phyloP scores from a whole-genome alignment of 2,113 vertebrate species.

The Mustelus asterias region DNA sequence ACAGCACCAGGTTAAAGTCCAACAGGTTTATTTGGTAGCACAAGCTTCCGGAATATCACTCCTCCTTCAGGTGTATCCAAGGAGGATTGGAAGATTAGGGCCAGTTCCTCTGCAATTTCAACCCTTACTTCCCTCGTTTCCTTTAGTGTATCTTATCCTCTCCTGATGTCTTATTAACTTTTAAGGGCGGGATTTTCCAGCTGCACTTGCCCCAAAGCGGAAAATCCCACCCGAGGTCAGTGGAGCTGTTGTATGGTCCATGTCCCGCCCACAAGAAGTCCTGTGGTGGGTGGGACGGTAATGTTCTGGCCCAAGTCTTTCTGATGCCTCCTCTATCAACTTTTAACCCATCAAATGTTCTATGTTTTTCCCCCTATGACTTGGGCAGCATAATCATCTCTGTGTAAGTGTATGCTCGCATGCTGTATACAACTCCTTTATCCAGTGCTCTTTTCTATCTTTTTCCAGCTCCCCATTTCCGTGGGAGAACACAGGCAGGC shows the following conservation, averaged over 20 bases:
- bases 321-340: neutral
- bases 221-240: no score
- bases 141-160: neutral
- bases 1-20: no score
- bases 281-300: no score
- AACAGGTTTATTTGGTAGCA: no score
- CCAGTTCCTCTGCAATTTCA: no score
- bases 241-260: no score
- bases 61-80: neutral
- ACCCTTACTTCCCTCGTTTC: neutral
- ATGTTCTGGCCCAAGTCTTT: neutral
- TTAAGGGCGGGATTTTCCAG: no score
- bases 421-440: neutral
- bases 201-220: no score
- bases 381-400: neutral
- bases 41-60: no score
- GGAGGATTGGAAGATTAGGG: neutral
- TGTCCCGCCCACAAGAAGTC: no score
- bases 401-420: neutral
- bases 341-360: neutral
- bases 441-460: neutral
- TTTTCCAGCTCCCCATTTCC: slow-evolving; percentile 37
- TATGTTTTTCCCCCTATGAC: neutral
- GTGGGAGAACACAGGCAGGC: slow-evolving; percentile 39
- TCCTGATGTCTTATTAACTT: neutral